Percentiles rank a stretch among this genome's conserved stretches.
phyloP scores from a whole-genome alignment of 2,888 invertebrate species.

The Pollenia labialis region DNA sequence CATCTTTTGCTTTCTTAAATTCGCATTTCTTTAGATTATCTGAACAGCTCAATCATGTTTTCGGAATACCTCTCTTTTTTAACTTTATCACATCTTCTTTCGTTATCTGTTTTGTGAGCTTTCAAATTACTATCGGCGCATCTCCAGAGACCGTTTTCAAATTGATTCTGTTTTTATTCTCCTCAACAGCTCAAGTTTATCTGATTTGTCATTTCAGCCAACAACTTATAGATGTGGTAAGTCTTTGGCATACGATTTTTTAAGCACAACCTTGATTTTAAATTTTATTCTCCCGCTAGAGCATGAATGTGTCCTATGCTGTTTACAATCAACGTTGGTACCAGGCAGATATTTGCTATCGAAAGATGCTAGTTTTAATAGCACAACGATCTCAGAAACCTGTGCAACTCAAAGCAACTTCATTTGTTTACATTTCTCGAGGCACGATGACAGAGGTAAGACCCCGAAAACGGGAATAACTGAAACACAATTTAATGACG shows the following conservation, averaged over 20 bases:
- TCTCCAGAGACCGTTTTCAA: constrained; percentile 76
- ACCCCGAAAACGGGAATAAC: neutral
- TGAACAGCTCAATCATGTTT: constrained; percentile 73
- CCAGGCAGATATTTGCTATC: constrained; percentile 77
- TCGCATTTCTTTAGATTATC: constrained; percentile 55
- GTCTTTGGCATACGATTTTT: constrained; percentile 16
- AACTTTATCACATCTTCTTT: constrained; percentile 76
- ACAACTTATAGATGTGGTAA: constrained; percentile 78
- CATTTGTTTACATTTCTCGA: constrained; percentile 77
- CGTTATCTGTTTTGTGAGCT: constrained; percentile 78
- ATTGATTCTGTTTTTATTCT: constrained; percentile 77
- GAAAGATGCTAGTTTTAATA: constrained; percentile 77
- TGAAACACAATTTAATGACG: no score
- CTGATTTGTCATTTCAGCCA: constrained; percentile 80
- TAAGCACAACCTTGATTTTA: neutral
- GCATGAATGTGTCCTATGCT: constrained; percentile 75
- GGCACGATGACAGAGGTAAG: constrained; percentile 79
- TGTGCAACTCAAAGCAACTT: constrained; percentile 77
- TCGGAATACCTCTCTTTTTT: constrained; percentile 75
- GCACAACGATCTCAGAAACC: constrained; percentile 78
- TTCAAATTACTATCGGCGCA: constrained; percentile 79
- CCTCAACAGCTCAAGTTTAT: constrained; percentile 78
- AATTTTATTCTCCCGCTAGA: constrained; percentile 66
- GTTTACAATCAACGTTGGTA: constrained; percentile 79
- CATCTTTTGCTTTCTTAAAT: neutral